Conservation (phyloP, 2,888 invertebrate genomes). For the Merodon equestris region DNA sequence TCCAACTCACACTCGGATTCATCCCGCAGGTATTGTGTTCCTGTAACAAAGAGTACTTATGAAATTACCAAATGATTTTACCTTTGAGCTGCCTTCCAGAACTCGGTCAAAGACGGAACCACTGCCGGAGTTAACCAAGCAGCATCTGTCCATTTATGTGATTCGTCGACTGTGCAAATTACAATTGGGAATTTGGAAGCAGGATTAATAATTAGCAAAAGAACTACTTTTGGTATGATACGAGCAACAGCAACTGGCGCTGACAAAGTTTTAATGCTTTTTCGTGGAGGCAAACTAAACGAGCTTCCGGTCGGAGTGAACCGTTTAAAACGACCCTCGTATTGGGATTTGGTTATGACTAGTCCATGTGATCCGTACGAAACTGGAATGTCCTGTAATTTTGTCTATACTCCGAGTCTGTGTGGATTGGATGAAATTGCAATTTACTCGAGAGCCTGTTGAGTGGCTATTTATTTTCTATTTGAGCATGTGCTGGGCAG, state of each 20-base stretch:
- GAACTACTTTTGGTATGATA: slow-evolving; percentile 34
- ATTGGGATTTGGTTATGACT: too few species aligned
- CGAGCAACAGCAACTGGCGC: neutral
- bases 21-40: slow-evolving; percentile 44
- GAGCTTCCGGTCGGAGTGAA: neutral
- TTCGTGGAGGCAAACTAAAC: neutral
- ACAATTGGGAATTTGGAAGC: slow-evolving; percentile 42
- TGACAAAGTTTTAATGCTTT: slow-evolving; percentile 8
- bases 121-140: too few species aligned
- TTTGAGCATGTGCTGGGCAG: slow-evolving; percentile 3
- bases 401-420: neutral
- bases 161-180: slow-evolving; percentile 36
- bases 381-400: neutral
- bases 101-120: neutral
- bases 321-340: neutral
- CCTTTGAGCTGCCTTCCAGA: slow-evolving; percentile 32
- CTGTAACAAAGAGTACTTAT: slow-evolving; percentile 34
- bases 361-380: neutral
- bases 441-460: slow-evolving; percentile 18
- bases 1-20: too few species aligned
- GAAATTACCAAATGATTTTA: slow-evolving; percentile 51
- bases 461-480: slow-evolving; percentile 4
- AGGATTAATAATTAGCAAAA: slow-evolving; percentile 51
- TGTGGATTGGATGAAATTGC: slow-evolving; percentile 7
- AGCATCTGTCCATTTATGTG: slow-evolving; percentile 3